Evolutionary conservation across 2,888 invertebrate genomes (phyloP), one percentile per base, ranked within the genome.

Genomic region (Tenthredo mesomela): DNA sequence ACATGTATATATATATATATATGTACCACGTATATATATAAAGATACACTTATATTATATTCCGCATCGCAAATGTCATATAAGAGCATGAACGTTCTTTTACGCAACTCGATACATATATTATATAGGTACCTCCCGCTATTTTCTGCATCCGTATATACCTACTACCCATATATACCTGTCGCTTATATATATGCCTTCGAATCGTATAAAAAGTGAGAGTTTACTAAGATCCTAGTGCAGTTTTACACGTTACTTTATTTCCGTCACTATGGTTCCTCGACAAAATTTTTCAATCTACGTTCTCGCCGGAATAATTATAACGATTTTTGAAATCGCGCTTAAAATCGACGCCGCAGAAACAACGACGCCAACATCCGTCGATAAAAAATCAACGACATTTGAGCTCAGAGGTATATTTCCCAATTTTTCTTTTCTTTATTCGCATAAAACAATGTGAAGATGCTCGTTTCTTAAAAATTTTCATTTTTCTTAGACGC

Each of bases 201-300:
- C n/a, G 70, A 54, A 77, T 50, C 61, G 84, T 84, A 84, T 84
- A 84, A 84, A 84, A 84, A 84, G 84, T 61, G 84, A 84, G 84
- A 84, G 84, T 40, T 58, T 43, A 10, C 33, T 18, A 3, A 9
- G 10, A 21, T 29, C 10, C 37, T 37, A 25, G 70, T 84, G 75
- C 77, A 84, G 84, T 84, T 84, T 75, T 15, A 83, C 15, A 7
- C 29, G 29, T n/a, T n/a, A 33, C 15, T 50, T 33, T 33, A 50
- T 29, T 77, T 54, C 25, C 77, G 25, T 25, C 25, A 47, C 25
- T 1, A 77, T 40, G 25, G 12, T 77, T 6, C 37, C 29, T 54
- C 77, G 50, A 15, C 29, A 18, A 12, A 43, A 29, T 75, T 25
- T 25, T 29, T 33, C 29, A 12, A 10, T 2, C 54, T 25, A 21